phyloP scores from a whole-genome alignment of 2,113 vertebrate species.

The Kobus ellipsiprymnus region DNA sequence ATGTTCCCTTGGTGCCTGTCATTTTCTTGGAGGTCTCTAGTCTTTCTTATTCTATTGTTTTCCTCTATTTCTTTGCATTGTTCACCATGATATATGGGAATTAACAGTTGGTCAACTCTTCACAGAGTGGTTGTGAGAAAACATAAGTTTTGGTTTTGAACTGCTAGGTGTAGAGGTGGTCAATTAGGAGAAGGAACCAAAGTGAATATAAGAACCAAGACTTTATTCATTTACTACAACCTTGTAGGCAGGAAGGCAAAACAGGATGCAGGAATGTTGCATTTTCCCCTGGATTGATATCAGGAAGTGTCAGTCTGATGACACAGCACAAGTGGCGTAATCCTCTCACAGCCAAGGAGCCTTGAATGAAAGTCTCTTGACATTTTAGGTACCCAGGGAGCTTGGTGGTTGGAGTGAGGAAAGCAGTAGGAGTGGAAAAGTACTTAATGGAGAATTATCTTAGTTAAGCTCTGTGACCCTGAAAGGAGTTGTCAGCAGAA shows the following conservation, averaged over 20 bases:
- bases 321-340: background rate
- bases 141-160: background rate
- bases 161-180: background rate
- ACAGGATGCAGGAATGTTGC: background rate
- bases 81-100: accelerated
- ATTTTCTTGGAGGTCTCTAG: background rate
- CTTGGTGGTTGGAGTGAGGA: background rate
- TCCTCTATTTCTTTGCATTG: background rate
- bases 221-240: background rate
- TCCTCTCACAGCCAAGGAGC: background rate
- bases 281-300: background rate
- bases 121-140: background rate
- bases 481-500: background rate
- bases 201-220: background rate
- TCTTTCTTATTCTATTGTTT: background rate
- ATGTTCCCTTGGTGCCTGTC: background rate
- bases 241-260: background rate
- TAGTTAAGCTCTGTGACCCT: background rate
- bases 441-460: background rate
- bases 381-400: background rate
- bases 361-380: background rate
- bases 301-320: background rate
- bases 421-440: background rate
- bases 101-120: background rate
- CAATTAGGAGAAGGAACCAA: background rate